Conservation (phyloP, 2,888 invertebrate species). For the Conistra vaccinii region DNA sequence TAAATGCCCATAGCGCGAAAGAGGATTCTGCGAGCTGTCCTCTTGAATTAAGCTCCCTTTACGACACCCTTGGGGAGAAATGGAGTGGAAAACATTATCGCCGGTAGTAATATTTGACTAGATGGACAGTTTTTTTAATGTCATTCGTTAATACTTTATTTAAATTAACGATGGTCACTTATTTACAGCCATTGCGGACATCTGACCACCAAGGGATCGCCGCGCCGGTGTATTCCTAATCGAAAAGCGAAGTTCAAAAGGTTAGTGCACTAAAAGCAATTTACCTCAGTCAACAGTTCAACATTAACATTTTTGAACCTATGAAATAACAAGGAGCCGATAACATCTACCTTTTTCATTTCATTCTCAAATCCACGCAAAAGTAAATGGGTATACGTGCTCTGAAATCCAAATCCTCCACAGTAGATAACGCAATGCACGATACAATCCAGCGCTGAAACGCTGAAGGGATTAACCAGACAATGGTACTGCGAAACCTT, state of each 20-base stretch:
- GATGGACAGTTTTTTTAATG: constrained; percentile 12
- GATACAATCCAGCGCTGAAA: constrained; percentile 55
- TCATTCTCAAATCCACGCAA: constrained; percentile 39
- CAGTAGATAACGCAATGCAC: constrained; percentile 56
- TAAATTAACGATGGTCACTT: not conserved
- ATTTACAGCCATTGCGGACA: not conserved
- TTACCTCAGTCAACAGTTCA: not conserved
- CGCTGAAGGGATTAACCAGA: constrained; percentile 62
- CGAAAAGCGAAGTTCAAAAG: not conserved
- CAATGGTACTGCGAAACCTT: constrained; percentile 61
- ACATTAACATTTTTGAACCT: constrained; percentile 5
- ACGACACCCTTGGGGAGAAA: constrained; percentile 25
- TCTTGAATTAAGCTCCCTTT: constrained; percentile 37
- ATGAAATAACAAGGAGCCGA: constrained; percentile 32
- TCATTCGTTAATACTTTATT: not conserved
- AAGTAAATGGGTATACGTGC: constrained; percentile 50
- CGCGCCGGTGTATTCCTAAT: not conserved
- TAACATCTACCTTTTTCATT: constrained; percentile 31
- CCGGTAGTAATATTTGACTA: not conserved
- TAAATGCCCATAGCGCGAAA: not conserved
- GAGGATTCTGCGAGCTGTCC: constrained; percentile 8
- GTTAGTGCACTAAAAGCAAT: constrained; percentile 7
- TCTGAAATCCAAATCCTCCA: constrained; percentile 38
- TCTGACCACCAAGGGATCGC: not conserved
- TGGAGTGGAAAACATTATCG: constrained; percentile 23